Conservation (phyloP, 2,888 invertebrate species). For the Galeruca laticollis region DNA sequence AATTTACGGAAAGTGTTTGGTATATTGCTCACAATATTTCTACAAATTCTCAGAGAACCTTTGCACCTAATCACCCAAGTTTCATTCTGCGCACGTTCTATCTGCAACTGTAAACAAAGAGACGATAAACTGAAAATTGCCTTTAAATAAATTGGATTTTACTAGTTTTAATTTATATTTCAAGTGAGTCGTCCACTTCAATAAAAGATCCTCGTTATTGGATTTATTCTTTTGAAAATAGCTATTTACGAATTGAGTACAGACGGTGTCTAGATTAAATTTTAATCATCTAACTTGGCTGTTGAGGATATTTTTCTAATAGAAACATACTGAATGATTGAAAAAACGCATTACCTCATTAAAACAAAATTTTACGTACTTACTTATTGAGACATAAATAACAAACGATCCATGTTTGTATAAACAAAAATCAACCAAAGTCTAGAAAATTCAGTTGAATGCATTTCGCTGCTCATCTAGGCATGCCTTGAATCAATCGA, state of each 20-base stretch:
- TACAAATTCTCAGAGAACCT: background rate
- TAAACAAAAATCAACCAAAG: no score
- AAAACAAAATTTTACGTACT: no score
- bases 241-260: background rate
- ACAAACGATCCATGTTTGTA: no score
- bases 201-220: constrained; percentile 10
- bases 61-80: constrained; percentile 5
- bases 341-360: no score
- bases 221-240: constrained; percentile 13
- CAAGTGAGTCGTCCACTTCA: constrained; percentile 11
- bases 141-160: constrained; percentile 39
- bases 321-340: no score
- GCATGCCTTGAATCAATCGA: no score
- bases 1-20: background rate
- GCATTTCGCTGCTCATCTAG: no score
- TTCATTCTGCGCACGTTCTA: constrained; percentile 44
- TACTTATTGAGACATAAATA: no score
- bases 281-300: background rate
- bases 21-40: background rate
- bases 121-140: constrained; percentile 8
- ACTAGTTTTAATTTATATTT: constrained; percentile 33
- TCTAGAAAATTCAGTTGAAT: no score
- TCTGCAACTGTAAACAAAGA: constrained; percentile 43
- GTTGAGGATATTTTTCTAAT: background rate
- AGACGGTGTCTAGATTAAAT: constrained; percentile 16